These are phyloP conservation scores for Bombus vancouverensis DNA, from an alignment of 1,140 invertebrate genomes.

Conservation along the genomic window DNA sequence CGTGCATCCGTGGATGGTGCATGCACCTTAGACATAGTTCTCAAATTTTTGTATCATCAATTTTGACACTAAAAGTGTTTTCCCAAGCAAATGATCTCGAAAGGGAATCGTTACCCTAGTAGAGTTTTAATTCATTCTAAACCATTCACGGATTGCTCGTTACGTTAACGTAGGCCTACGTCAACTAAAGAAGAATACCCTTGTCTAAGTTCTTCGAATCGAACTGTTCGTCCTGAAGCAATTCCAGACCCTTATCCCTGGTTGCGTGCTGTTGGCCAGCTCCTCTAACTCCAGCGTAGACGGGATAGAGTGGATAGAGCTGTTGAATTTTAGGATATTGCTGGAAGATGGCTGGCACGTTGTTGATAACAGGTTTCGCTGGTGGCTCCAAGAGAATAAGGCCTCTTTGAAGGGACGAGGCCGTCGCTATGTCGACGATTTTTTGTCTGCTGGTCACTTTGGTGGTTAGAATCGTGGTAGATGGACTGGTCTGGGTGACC, in stretches of 20 bases:
- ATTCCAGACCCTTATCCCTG: slow-evolving; percentile 80
- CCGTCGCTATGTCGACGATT: slow-evolving; percentile 31
- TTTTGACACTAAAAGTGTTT: too few species aligned
- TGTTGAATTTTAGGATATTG: slow-evolving; percentile 89
- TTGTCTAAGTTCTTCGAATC: slow-evolving; percentile 79
- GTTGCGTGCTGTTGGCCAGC: slow-evolving; percentile 74
- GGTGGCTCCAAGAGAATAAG: slow-evolving; percentile 75
- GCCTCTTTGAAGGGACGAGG: slow-evolving; percentile 72
- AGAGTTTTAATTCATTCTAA: neutral
- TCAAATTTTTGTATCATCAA: too few species aligned
- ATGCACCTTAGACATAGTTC: neutral
- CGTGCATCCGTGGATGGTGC: slow-evolving; percentile 34
- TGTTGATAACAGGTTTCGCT: slow-evolving; percentile 75
- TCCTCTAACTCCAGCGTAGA: slow-evolving; percentile 78
- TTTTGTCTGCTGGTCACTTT: slow-evolving; percentile 54
- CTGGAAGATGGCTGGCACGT: slow-evolving; percentile 88
- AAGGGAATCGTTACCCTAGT: too few species aligned
- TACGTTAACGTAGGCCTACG: neutral
- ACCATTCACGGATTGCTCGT: slow-evolving; percentile 8
- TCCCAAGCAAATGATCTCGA: too few species aligned
- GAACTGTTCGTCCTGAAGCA: slow-evolving; percentile 80
- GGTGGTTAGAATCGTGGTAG: slow-evolving; percentile 54
- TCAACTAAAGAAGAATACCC: slow-evolving; percentile 69
- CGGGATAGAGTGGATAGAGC: slow-evolving; percentile 88
- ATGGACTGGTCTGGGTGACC: slow-evolving; percentile 46